phyloP scores from a whole-genome alignment of 2,797 vertebrate species.

The Ambastaia sidthimunki region DNA sequence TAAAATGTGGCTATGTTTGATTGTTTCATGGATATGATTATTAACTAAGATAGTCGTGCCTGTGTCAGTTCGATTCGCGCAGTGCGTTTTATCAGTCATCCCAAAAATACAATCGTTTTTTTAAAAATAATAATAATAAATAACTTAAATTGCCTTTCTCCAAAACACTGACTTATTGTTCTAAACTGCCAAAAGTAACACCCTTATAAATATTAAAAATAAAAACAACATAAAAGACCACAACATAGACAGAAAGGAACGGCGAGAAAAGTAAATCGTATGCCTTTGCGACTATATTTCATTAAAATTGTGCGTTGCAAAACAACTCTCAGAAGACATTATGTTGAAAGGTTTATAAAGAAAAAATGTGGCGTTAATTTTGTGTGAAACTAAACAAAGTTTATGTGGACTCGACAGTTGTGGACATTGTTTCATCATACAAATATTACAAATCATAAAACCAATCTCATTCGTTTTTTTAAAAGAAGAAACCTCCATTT shows the following conservation, averaged over 20 bases:
- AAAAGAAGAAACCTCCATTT: not conserved
- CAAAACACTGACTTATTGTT: too few relatives aligned
- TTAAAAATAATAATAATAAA: not conserved
- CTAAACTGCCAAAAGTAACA: not conserved
- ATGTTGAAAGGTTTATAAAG: not conserved
- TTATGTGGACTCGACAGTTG: not conserved
- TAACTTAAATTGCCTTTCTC: not conserved
- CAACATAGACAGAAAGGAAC: not conserved
- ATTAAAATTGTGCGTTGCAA: slow-evolving; percentile 73
- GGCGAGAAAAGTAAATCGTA: slow-evolving; percentile 56
- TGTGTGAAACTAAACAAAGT: not conserved
- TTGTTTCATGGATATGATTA: slow-evolving; percentile 17
- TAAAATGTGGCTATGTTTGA: slow-evolving; percentile 12
- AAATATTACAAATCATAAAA: not conserved
- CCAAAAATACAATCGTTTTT: not conserved
- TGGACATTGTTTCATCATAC: not conserved
- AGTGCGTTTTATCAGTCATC: not conserved
- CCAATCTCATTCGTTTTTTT: not conserved
- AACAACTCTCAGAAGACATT: slow-evolving; percentile 67
- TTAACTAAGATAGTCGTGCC: slow-evolving; percentile 30
- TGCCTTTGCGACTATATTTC: slow-evolving; percentile 56
- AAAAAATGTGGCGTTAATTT: not conserved
- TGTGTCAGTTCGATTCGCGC: not conserved
- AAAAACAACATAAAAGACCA: not conserved
- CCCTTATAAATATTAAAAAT: not conserved